Evolutionary conservation across 2,797 vertebrate species (phyloP), one percentile per base, ranked within the genome.

Genomic region (Chaenodraco wilsoni): DNA sequence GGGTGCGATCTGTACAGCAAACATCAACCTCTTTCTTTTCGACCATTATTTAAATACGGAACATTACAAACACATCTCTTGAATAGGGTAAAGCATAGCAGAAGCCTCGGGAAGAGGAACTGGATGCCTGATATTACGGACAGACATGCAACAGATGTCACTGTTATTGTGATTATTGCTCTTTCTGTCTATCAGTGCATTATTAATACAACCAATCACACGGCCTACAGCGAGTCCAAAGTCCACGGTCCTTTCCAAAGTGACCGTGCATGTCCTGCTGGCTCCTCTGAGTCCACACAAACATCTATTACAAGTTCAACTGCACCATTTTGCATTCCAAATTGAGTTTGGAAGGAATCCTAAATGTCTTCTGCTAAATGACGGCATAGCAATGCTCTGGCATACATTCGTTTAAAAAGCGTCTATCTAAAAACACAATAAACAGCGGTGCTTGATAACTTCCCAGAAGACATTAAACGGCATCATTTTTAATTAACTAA

Each of bases 311-410:
- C n/a, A 8, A 61, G 50, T 78, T 60, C 50, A 72, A 70, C 60
- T 49, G 7, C 69, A 70, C 54, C 41, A 67, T 77, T 75, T 72
- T 64, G 46, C 54, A 69, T 72, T 45, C 46, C 40, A 77, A 75
- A 87, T 81, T 65, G 3, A 71, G 78, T 83, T 84, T 66, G 46
- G 5, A 66, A 66, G 41, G 58, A 72, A 55, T 52, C 23, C 55
- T 67, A 46, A 77, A 77, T 61, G 45, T 59, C 68, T 54, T 60
- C 70, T 55, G 67, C 45, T 59, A 44, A 58, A 68, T n/a, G 65
- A 17, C 57, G 57, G 56, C 9, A 33, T 15, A n/a, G 8, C 50
- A 62, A 76, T 56, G 17, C 60, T 17, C 33, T 16, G 50, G 31
- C 14, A 59, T 49, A 14, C 55, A 56, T 56, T 15, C 43, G 69